These are phyloP conservation scores for Andrena praecox DNA, from an alignment of 2,888 invertebrate genomes.

Conservation along the genomic window DNA sequence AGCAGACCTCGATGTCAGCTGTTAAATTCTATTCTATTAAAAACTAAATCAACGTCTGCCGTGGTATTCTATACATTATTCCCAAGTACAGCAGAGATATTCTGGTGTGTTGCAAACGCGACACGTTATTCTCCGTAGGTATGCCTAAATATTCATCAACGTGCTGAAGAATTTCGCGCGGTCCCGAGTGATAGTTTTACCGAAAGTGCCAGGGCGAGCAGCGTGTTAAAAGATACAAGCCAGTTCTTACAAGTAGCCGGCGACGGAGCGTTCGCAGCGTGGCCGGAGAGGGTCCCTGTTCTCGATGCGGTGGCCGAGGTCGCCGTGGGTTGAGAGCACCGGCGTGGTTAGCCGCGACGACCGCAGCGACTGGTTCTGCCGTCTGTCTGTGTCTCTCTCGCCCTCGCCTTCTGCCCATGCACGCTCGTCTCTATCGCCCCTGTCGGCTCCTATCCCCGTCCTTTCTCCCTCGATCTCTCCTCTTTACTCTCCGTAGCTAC, in stretches of 20 bases:
- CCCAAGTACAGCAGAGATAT: no score
- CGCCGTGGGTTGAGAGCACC: constrained; percentile 83
- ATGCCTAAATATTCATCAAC: background rate
- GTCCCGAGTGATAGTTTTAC: background rate
- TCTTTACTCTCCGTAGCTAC: constrained; percentile 56
- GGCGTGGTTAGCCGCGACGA: constrained; percentile 83
- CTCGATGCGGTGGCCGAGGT: constrained; percentile 63
- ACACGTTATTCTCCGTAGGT: no score
- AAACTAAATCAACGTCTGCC: no score
- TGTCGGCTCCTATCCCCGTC: constrained; percentile 44
- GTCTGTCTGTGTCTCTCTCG: constrained; percentile 71
- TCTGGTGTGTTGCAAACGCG: no score
- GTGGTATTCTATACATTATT: no score
- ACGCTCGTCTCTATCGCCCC: constrained; percentile 45
- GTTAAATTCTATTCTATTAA: no score
- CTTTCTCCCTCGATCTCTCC: constrained; percentile 61
- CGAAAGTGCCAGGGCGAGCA: background rate
- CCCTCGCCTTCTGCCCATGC: constrained; percentile 54
- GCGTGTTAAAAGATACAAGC: constrained; percentile 18
- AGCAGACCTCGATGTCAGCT: background rate
- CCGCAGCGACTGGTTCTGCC: constrained; percentile 81
- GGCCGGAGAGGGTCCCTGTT: constrained; percentile 42
- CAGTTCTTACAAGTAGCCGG: constrained; percentile 3
- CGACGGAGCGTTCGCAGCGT: constrained; percentile 25
- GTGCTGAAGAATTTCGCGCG: background rate